Evolutionary conservation across 2,888 invertebrate genomes (phyloP).

Genomic region (Caenorhabditis afra): DNA sequence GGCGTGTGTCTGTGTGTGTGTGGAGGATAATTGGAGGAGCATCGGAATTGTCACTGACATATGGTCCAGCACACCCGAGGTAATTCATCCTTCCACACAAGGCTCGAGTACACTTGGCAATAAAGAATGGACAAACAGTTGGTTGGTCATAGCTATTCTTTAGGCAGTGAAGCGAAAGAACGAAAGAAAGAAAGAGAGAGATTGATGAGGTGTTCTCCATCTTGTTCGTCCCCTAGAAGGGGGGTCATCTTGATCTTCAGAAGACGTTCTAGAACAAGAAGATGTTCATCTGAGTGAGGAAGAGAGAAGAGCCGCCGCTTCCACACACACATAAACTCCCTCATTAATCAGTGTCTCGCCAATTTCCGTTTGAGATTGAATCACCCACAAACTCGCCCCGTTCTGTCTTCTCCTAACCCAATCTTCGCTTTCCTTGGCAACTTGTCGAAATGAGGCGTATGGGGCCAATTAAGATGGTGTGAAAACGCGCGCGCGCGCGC

Average conservation of each 20-base stretch:
- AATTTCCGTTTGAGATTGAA: slow-evolving; percentile 54
- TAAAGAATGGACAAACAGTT: slow-evolving; percentile 37
- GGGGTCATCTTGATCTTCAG: neutral
- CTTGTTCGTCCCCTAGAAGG: too few relatives aligned
- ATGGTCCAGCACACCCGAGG: slow-evolving; percentile 27
- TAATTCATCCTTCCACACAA: slow-evolving; percentile 33
- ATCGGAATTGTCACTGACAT: slow-evolving; percentile 51
- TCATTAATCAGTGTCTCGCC: slow-evolving; percentile 42
- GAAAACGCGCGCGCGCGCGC: neutral
- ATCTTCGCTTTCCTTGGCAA: slow-evolving; percentile 15
- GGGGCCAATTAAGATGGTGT: slow-evolving; percentile 51
- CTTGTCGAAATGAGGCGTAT: slow-evolving; percentile 27
- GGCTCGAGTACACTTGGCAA: slow-evolving; percentile 43
- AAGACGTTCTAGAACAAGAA: too few relatives aligned
- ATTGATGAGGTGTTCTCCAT: neutral
- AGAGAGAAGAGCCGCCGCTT: neutral
- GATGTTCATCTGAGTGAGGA: neutral
- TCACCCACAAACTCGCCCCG: slow-evolving; percentile 27
- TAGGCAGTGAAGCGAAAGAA: slow-evolving; percentile 17
- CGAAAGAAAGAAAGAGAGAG: neutral
- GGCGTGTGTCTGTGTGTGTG: slow-evolving; percentile 4
- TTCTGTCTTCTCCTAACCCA: slow-evolving; percentile 37
- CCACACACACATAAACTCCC: slow-evolving; percentile 43
- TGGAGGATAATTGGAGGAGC: slow-evolving; percentile 47
- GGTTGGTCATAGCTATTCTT: slow-evolving; percentile 30